A percentile compares a stretch with the other conserved stretches of the same genome.
These are phyloP conservation scores for Acanthosepion lycidas DNA, from an alignment of 2,888 invertebrate genomes.

Conservation along the genomic window DNA sequence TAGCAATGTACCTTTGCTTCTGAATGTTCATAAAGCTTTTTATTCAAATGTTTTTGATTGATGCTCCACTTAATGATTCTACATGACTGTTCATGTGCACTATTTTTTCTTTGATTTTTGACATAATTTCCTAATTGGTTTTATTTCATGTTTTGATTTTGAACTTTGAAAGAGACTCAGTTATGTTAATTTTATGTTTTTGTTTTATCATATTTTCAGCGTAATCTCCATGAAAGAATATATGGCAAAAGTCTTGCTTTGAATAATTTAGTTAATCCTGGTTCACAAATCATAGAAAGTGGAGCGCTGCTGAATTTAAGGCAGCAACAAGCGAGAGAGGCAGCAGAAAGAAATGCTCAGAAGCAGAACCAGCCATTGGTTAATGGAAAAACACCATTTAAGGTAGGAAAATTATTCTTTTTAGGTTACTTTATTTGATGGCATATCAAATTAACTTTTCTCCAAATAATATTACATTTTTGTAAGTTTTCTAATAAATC, in stretches of 20 bases:
- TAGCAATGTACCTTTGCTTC: too few species aligned
- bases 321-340: constrained; percentile 56
- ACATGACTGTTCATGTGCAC: too few species aligned
- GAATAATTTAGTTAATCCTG: constrained; percentile 56
- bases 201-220: constrained; percentile 76
- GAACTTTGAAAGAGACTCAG: too few species aligned
- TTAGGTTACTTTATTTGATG: not conserved
- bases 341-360: constrained; percentile 53
- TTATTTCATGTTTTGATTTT: too few species aligned
- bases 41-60: too few species aligned
- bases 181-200: too few species aligned
- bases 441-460: not conserved
- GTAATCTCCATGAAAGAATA: constrained; percentile 86
- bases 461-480: too few species aligned
- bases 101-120: too few species aligned
- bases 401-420: constrained; percentile 55
- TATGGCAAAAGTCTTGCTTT: constrained; percentile 85
- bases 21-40: too few species aligned
- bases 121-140: too few species aligned
- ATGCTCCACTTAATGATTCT: too few species aligned
- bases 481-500: too few species aligned
- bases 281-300: constrained; percentile 80
- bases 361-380: constrained; percentile 45
- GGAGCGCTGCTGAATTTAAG: constrained; percentile 79
- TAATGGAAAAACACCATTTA: constrained; percentile 64